Evolutionary conservation across 1,140 invertebrate species (phyloP).

Genomic region (Danaus melanippus): DNA sequence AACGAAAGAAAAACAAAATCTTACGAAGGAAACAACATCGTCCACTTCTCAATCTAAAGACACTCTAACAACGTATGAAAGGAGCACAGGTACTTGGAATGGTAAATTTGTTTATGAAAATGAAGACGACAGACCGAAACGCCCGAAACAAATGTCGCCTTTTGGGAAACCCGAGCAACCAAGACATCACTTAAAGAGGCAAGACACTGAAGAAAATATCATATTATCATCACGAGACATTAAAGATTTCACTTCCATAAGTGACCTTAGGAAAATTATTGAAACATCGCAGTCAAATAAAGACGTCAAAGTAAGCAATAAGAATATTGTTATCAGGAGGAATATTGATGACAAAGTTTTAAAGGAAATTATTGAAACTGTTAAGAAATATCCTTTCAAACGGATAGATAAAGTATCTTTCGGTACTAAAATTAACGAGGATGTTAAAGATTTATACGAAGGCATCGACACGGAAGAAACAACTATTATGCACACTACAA

Average conservation of each 20-base stretch:
- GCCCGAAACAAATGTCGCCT: slow-evolving; percentile 57
- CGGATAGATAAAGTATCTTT: slow-evolving; percentile 62
- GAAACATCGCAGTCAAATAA: slow-evolving; percentile 53
- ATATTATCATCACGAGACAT: slow-evolving; percentile 64
- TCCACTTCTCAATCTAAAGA: slow-evolving; percentile 52
- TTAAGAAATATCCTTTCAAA: slow-evolving; percentile 66
- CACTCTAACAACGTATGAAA: slow-evolving; percentile 57
- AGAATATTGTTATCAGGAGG: slow-evolving; percentile 62
- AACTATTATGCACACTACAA: slow-evolving; percentile 49
- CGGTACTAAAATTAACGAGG: slow-evolving; percentile 64
- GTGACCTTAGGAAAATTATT: slow-evolving; percentile 61
- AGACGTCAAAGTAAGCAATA: slow-evolving; percentile 61
- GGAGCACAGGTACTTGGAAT: slow-evolving; percentile 65
- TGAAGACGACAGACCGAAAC: slow-evolving; percentile 56
- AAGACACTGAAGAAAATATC: slow-evolving; percentile 65
- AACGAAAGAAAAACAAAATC: slow-evolving; percentile 47
- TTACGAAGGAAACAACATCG: slow-evolving; percentile 44
- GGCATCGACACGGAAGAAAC: slow-evolving; percentile 59
- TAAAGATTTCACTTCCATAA: slow-evolving; percentile 66
- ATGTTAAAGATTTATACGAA: slow-evolving; percentile 66
- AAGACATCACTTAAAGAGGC: slow-evolving; percentile 59
- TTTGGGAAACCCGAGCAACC: slow-evolving; percentile 57
- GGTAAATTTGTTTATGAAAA: slow-evolving; percentile 63
- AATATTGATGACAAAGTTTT: slow-evolving; percentile 60
- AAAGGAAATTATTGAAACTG: slow-evolving; percentile 66